These are phyloP conservation scores for Apis cerana DNA, from an alignment of 1,140 invertebrate genomes.

Conservation along the genomic window DNA sequence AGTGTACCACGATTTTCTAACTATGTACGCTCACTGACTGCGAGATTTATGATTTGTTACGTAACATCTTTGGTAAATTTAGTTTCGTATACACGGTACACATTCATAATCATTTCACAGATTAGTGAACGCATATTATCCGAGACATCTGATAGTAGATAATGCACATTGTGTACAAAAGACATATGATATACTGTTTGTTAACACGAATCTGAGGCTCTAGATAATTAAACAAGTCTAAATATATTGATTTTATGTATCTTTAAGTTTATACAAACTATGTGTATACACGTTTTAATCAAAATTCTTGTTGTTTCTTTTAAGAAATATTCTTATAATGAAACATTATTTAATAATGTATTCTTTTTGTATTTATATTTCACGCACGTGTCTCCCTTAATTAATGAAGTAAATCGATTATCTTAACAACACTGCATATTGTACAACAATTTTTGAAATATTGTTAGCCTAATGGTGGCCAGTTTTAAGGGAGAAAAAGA, in stretches of 20 bases:
- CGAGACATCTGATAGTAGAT: constrained; percentile 60
- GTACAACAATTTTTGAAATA: neutral
- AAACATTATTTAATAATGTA: neutral
- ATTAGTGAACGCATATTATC: constrained; percentile 60
- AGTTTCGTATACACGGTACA: constrained; percentile 33
- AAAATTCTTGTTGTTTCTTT: neutral
- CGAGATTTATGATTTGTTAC: constrained; percentile 63
- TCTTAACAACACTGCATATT: too few relatives aligned
- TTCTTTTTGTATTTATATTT: neutral
- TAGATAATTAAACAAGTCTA: constrained; percentile 36
- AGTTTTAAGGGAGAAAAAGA: neutral
- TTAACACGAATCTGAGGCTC: constrained; percentile 54
- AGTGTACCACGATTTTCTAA: constrained; percentile 42
- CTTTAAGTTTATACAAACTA: neutral
- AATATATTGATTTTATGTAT: constrained; percentile 1
- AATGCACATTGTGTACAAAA: constrained; percentile 36
- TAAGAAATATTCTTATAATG: neutral
- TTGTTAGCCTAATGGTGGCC: neutral
- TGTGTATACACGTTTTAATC: neutral
- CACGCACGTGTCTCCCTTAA: neutral
- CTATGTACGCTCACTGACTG: constrained; percentile 28
- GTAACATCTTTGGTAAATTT: constrained; percentile 52
- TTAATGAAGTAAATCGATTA: neutral
- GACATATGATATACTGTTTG: constrained; percentile 51
- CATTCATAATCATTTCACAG: constrained; percentile 62